Conservation (phyloP, 2,113 vertebrate species). For the Triplophysa rosa region DNA sequence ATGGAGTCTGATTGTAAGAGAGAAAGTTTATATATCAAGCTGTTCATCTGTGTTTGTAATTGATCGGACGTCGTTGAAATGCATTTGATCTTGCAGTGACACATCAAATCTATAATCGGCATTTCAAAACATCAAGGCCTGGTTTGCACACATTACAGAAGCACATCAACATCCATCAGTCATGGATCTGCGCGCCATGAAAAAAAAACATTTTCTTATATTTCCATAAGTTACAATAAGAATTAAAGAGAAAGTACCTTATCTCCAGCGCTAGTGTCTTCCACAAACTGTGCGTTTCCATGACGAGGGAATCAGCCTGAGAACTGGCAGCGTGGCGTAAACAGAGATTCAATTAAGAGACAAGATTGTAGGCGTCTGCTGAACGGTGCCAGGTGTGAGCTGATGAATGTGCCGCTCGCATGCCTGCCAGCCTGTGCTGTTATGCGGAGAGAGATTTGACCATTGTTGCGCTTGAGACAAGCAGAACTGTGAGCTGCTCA, state of each 20-base stretch:
- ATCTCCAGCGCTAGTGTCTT: background rate
- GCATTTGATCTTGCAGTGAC: no score
- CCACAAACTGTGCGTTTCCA: background rate
- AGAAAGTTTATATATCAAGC: no score
- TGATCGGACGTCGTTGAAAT: no score
- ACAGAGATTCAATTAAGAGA: conserved; percentile 64
- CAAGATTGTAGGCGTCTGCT: conserved; percentile 50
- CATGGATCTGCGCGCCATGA: background rate
- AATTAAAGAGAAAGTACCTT: background rate
- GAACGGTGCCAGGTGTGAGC: conserved; percentile 51
- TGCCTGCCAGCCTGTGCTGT: conserved; percentile 39
- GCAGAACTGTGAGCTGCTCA: background rate
- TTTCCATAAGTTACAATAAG: background rate
- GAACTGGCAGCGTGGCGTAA: conserved; percentile 55
- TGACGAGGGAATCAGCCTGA: background rate
- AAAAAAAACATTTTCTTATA: background rate
- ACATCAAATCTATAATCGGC: no score
- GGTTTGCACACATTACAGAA: background rate
- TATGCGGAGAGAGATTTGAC: conserved; percentile 34
- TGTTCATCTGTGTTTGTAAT: no score
- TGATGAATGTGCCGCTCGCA: conserved; percentile 57
- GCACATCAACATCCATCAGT: background rate
- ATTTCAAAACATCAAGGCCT: no score
- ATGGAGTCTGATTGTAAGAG: no score
- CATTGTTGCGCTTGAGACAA: conserved; percentile 49